phyloP scores from a whole-genome alignment of 2,888 invertebrate species.

The Eupithecia dodoneata region DNA sequence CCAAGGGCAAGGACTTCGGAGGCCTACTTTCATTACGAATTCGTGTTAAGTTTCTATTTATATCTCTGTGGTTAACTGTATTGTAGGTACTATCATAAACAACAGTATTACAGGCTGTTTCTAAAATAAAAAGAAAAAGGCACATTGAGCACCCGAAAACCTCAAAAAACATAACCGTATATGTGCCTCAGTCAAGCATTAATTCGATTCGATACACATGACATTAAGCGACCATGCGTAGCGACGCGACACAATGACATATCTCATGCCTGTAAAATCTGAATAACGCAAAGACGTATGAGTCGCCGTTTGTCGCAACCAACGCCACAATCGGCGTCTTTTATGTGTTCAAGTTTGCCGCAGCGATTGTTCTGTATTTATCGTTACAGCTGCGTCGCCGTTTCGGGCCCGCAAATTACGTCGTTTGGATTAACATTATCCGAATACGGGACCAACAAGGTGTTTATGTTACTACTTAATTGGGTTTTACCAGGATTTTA shows the following conservation, averaged over 20 bases:
- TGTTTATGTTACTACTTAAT: neutral
- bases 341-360: neutral
- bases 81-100: neutral
- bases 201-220: neutral
- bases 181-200: neutral
- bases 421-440: slow-evolving; percentile 11
- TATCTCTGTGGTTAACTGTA: neutral
- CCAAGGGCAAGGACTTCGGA: too few relatives aligned
- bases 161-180: neutral
- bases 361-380: slow-evolving; percentile 16
- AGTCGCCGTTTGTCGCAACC: neutral
- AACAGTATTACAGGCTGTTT: neutral
- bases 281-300: neutral
- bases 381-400: slow-evolving; percentile 4
- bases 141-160: neutral
- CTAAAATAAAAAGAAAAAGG: neutral
- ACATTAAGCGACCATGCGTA: neutral
- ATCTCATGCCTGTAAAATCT: neutral
- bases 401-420: slow-evolving; percentile 2
- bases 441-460: neutral
- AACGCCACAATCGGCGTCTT: neutral
- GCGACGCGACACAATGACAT: neutral
- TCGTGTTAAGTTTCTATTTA: too few relatives aligned
- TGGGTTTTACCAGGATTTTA: neutral
- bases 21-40: too few relatives aligned